These are phyloP conservation scores for Cephus sareptanus DNA, from an alignment of 2,888 invertebrate genomes.

Conservation along the genomic window DNA sequence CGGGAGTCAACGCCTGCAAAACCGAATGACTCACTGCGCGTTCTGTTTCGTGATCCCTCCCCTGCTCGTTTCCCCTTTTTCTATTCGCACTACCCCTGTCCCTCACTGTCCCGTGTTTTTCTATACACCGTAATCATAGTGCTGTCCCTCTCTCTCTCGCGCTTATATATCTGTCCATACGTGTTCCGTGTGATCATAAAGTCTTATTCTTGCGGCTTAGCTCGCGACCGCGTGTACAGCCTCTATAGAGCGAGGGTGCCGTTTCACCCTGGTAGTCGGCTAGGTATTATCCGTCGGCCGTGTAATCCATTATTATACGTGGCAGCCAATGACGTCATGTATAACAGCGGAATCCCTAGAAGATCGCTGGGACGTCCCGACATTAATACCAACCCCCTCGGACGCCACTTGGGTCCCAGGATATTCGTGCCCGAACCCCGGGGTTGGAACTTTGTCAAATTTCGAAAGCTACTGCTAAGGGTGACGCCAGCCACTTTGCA, in stretches of 20 bases:
- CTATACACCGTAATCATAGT: background rate
- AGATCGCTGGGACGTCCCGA: conserved; percentile 31
- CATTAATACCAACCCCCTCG: background rate
- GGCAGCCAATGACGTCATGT: conserved; percentile 38
- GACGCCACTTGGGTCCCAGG: background rate
- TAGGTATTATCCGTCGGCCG: conserved; percentile 43
- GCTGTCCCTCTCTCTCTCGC: background rate
- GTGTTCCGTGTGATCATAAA: conserved; percentile 36
- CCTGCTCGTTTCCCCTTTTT: conserved; percentile 13
- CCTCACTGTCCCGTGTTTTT: background rate
- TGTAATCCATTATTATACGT: conserved; percentile 49
- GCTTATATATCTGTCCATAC: background rate
- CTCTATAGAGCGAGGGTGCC: conserved; percentile 29
- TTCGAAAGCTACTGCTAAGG: background rate
- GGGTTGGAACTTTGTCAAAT: background rate
- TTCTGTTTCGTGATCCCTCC: conserved; percentile 16
- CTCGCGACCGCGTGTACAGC: conserved; percentile 30
- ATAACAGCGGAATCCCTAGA: conserved; percentile 36
- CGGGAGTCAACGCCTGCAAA: conserved; percentile 31
- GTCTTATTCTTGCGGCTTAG: conserved; percentile 46
- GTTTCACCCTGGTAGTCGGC: conserved; percentile 7
- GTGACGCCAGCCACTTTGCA: background rate
- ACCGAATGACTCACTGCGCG: conserved; percentile 34
- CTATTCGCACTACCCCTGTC: background rate
- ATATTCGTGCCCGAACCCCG: background rate